Percentiles rank a stretch among this genome's conserved stretches.
Evolutionary conservation across 1,140 invertebrate species (phyloP).

Genomic region (Centruroides vittatus): DNA sequence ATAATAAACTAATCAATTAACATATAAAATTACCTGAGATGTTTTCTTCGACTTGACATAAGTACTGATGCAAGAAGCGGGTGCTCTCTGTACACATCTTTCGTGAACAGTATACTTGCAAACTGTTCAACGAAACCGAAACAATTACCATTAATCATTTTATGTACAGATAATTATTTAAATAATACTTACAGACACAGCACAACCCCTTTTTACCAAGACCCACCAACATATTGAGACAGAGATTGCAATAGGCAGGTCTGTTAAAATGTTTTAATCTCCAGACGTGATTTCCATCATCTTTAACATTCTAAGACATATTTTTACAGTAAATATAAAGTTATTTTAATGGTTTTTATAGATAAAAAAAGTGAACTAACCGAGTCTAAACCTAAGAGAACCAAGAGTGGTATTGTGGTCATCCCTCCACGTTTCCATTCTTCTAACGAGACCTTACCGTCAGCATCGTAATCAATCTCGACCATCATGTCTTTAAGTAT

Average conservation of each 20-base stretch:
- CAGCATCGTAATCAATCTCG: constrained; percentile 93
- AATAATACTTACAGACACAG: constrained; percentile 53
- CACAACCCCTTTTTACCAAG: constrained; percentile 92
- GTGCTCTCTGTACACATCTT: constrained; percentile 85
- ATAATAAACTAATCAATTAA: too few species aligned
- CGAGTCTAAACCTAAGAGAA: constrained; percentile 63
- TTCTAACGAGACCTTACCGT: constrained; percentile 86
- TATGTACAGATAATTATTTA: not conserved
- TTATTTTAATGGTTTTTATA: not conserved
- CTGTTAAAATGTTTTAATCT: constrained; percentile 86
- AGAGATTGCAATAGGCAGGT: constrained; percentile 93
- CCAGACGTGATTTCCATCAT: constrained; percentile 94
- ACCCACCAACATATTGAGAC: constrained; percentile 82
- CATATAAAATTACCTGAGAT: constrained; percentile 24
- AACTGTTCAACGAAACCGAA: constrained; percentile 41
- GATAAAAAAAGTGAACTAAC: constrained; percentile 25
- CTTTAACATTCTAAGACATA: constrained; percentile 65
- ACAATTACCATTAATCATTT: not conserved
- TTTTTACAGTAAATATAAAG: constrained; percentile 9
- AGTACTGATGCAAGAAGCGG: constrained; percentile 84
- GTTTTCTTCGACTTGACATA: constrained; percentile 82
- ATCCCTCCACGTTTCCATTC: constrained; percentile 93
- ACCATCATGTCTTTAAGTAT: constrained; percentile 96
- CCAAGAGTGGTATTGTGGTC: constrained; percentile 86
- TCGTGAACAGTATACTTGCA: constrained; percentile 98